Evolutionary conservation across 2,797 vertebrate genomes (phyloP).

Genomic region (Nothura maculosa): DNA sequence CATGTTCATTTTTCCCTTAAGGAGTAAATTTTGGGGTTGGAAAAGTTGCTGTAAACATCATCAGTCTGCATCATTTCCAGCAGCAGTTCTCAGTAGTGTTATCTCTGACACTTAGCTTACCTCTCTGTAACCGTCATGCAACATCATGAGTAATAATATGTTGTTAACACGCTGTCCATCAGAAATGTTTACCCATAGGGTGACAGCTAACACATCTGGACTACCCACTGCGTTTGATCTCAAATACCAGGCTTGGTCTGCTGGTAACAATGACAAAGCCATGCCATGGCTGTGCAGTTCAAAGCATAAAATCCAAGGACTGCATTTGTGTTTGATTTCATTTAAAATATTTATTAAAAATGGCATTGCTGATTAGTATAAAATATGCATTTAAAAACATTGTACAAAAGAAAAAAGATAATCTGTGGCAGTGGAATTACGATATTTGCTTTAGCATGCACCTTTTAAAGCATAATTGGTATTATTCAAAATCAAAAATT

Average conservation of each 20-base stretch:
- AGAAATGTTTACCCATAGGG: slow-evolving; percentile 74
- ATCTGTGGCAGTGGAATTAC: background rate
- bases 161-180: slow-evolving; percentile 77
- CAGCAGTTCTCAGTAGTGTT: slow-evolving; percentile 52
- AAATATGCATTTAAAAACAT: background rate
- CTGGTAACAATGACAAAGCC: slow-evolving; percentile 64
- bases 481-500: background rate
- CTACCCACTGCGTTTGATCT: slow-evolving; percentile 72
- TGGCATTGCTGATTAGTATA: background rate
- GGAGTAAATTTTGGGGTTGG: background rate
- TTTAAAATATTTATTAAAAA: background rate
- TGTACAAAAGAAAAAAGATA: background rate
- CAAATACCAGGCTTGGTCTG: slow-evolving; percentile 67
- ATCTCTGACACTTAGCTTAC: slow-evolving; percentile 49
- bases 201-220: slow-evolving; percentile 76
- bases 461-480: background rate
- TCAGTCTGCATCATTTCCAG: slow-evolving; percentile 40
- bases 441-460: background rate
- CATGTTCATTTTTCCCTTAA: background rate
- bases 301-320: slow-evolving; percentile 28
- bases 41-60: slow-evolving; percentile 25
- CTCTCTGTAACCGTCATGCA: slow-evolving; percentile 54
- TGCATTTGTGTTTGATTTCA: background rate
- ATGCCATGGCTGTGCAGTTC: slow-evolving; percentile 53
- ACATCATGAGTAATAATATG: slow-evolving; percentile 67